Evolutionary conservation across 2,113 vertebrate species (phyloP).

Genomic region (Phylloscopus trochilus): DNA sequence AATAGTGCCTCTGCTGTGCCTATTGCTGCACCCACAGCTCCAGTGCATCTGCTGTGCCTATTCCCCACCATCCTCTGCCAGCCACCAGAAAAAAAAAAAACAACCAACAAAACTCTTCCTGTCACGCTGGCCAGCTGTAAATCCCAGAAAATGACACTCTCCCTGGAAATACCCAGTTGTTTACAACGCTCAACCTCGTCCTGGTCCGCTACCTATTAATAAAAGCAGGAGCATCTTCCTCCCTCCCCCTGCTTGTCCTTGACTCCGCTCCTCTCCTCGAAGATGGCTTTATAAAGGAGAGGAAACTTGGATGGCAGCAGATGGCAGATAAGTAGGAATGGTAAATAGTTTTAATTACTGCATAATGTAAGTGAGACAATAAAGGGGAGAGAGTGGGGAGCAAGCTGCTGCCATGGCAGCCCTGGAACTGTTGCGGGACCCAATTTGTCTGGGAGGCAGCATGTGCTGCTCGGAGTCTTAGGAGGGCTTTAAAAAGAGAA

Average conservation of each 20-base stretch:
- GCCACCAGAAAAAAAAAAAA: not conserved
- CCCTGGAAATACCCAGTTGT: not conserved
- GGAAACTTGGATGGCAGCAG: slow-evolving; percentile 72
- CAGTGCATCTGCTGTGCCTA: rapidly evolving
- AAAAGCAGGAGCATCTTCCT: not conserved
- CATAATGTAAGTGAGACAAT: slow-evolving; percentile 85
- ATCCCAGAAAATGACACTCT: not conserved
- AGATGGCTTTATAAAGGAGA: slow-evolving; percentile 72
- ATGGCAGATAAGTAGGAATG: slow-evolving; percentile 85
- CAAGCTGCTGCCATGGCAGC: slow-evolving; percentile 76
- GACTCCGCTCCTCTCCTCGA: slow-evolving; percentile 32
- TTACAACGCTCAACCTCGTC: not conserved
- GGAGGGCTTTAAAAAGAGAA: slow-evolving; percentile 84
- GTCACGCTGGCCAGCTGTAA: rapidly evolving
- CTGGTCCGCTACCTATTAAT: slow-evolving; percentile 34
- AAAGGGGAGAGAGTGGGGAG: slow-evolving; percentile 75
- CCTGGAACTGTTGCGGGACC: slow-evolving; percentile 72
- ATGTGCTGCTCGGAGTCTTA: slow-evolving; percentile 77
- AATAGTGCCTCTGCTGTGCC: too few species aligned
- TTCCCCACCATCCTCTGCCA: not conserved
- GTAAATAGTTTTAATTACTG: slow-evolving; percentile 90
- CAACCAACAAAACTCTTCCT: not conserved
- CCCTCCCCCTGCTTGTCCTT: not conserved
- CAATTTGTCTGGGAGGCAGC: slow-evolving; percentile 80
- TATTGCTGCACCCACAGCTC: not conserved